Base-by-base conservation (phyloP, 2,797 vertebrate genomes). In the Gobio occitaniae region DNA sequence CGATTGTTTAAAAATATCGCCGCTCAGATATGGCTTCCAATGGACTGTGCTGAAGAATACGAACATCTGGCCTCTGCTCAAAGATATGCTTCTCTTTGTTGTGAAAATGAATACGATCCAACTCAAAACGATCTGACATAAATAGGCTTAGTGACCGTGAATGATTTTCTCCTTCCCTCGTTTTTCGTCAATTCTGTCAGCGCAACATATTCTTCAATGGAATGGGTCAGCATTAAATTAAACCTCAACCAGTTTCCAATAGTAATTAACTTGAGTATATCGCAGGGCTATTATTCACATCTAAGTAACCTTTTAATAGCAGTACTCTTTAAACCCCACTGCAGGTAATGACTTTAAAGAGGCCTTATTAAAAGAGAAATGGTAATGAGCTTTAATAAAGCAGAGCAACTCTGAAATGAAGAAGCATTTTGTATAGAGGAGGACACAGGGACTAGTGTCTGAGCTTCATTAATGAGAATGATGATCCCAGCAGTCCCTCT, bases 251-350 rank as follows among this genome's bases (percentile, higher is more conserved):
- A 96, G 96, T 97, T 98, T 99, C 97, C 97, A 98, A 98, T 99
- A 97, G 97, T 99, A 99, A 99, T 99, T 99, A 99, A 97, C 97
- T 98, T 97, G 97, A 99, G 98, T 99, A 98, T 99, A 98, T 99
- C 95, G 96, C 96, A 96, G 97, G 96, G 96, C 97, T 96, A 98
- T 99, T 98, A 98, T 97, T 99, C 98, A 98, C 97, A 97, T 98
- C 97, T 98, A 98, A 99, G 97, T 98, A 98, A 99, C 98, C 97
- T 99, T 99, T 99, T 98, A 99, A 99, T 99, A 97, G 97, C 96
- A 95, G 95, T 97, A 97, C 97, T 97, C 98, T 98, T 99, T 99
- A 87, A 85, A 98, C 97, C 98, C 97, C 97, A 97, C 96, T 97
- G 97, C 97, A 99, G 98, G 97, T 99, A 99, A 99, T 99, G 97